Conservation (phyloP, 2,113 vertebrate genomes). For the Toxotes chatareus region DNA sequence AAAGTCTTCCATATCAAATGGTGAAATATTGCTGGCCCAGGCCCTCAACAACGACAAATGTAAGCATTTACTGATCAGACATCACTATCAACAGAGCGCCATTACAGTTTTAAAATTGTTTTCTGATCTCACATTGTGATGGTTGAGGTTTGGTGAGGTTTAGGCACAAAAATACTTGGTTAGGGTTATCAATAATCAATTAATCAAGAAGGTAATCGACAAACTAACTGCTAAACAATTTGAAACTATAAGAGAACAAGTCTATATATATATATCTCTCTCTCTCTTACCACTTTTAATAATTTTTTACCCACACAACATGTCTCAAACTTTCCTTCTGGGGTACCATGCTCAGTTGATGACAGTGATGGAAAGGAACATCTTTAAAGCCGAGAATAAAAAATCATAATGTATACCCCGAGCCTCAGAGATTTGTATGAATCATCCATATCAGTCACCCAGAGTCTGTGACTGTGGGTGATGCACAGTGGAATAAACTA, state of each 20-base stretch:
- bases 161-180: no score
- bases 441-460: conserved; percentile 26
- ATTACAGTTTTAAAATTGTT: no score
- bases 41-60: no score
- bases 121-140: no score
- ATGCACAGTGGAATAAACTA: conserved; percentile 45
- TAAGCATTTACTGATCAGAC: no score
- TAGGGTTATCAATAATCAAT: no score
- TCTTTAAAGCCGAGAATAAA: conserved; percentile 5
- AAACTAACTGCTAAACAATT: not conserved
- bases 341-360: not conserved
- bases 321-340: not conserved
- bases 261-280: no score
- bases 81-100: no score
- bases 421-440: conserved; percentile 28
- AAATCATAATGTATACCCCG: not conserved
- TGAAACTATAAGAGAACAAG: not conserved
- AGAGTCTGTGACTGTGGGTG: conserved; percentile 27
- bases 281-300: not conserved
- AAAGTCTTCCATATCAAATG: no score
- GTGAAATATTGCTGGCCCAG: no score
- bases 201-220: not conserved
- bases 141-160: no score
- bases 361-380: not conserved
- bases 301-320: not conserved